Evolutionary conservation across 1,140 invertebrate genomes (phyloP), one percentile per base, ranked within the genome.

Genomic region (Brachionus paranguensis): DNA sequence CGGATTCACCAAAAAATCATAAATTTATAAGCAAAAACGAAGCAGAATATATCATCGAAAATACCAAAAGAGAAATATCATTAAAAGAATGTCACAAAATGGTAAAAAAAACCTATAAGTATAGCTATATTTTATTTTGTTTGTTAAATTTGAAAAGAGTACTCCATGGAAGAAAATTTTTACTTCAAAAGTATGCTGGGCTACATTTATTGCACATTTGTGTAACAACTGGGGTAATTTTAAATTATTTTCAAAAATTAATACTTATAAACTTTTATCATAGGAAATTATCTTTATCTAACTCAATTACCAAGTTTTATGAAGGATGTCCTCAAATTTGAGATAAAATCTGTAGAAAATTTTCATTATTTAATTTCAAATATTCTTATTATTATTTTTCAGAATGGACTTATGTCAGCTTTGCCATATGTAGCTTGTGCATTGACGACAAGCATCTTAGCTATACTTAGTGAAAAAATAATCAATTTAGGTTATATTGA

Each of bases 191-290:
- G 93, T 95, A 0, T 95, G 98, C 3, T 97, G 95, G 94, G 95
- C 95, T 2, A 95, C 97, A 86, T 92, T 97, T 74, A 89, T 96
- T n/a, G 95, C 94, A 0, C 95, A 98, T 88, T 94, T 93, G 43
- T 93, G 94, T 76, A 95, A 95, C 84, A 96, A 97, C 84, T 98
- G 96, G 91, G 94, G 95, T 1, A 88, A 12, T 24, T 60, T 24
- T 60, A 6, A 4, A 17, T 55, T 20, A 5, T 55, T 55, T 55
- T 55, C 37, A 55, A 50, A 37, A 14, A 79, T 24, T 41, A 53
- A 60, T 10, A 50, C 24, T 78, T 50, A 45, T 60, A 20, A 20
- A 45, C 29, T 68, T n/a, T 33, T 17, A 3, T 0, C 7, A n/a
- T 41, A 81, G 79, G 76, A 60, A 97, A 96, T 90, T 97, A 97